Evolutionary conservation across 2,888 invertebrate species (phyloP).

Genomic region (Aromia moschata): DNA sequence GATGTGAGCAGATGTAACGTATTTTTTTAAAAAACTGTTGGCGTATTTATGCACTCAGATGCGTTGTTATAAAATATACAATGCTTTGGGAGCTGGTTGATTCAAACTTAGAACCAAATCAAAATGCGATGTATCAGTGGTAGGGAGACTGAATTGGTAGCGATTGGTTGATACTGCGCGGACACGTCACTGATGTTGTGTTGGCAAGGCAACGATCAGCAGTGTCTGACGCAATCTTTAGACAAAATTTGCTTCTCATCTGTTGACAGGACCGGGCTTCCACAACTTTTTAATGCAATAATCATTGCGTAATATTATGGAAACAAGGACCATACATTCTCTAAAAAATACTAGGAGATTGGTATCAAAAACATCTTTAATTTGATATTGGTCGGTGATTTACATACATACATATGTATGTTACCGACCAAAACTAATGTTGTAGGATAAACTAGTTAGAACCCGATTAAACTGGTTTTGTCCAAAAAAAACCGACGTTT

Average conservation of each 20-base stretch:
- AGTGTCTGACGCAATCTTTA: conserved; percentile 17
- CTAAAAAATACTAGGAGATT: background rate
- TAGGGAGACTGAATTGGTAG: background rate
- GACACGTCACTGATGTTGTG: conserved; percentile 11
- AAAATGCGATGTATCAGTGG: background rate
- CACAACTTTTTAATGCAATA: background rate
- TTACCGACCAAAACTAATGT: no score
- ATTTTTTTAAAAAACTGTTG: background rate
- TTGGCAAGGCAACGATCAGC: conserved; percentile 10
- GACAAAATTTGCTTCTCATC: conserved; percentile 4
- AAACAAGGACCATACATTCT: no score
- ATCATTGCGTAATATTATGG: background rate
- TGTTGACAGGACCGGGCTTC: conserved; percentile 8
- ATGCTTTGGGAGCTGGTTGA: background rate
- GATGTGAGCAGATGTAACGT: background rate
- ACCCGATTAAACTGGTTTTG: no score
- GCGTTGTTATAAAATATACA: background rate
- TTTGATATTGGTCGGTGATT: no score
- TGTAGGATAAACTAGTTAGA: no score
- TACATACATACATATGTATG: no score
- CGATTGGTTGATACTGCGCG: conserved; percentile 1
- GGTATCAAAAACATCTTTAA: no score
- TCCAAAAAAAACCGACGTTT: no score
- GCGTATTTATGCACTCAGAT: background rate
- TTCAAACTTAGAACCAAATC: conserved; percentile 2